Evolutionary conservation across 2,888 invertebrate genomes (phyloP).

Genomic region (Aethes cnicana): DNA sequence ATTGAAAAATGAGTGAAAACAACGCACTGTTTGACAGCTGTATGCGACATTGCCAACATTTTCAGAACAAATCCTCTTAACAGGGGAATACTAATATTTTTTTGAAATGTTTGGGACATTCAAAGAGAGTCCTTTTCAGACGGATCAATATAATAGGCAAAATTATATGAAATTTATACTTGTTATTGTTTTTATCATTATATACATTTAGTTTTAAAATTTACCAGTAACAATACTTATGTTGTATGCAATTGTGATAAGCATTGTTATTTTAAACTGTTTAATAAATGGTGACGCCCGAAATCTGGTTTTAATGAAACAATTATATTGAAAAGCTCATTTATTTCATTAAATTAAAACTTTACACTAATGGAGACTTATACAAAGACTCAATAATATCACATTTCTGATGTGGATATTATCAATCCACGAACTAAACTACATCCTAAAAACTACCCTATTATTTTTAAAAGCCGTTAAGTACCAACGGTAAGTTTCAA

Average conservation of each 20-base stretch:
- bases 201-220: conserved; percentile 2
- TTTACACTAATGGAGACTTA: conserved; percentile 69
- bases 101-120: too few species aligned
- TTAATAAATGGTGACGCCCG: conserved; percentile 5
- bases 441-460: conserved; percentile 38
- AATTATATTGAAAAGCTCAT: conserved; percentile 50
- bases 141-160: neutral
- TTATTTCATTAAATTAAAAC: conserved; percentile 58
- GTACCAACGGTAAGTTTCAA: conserved; percentile 51
- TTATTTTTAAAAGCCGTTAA: conserved; percentile 53
- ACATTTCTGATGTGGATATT: conserved; percentile 88
- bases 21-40: too few species aligned
- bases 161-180: neutral
- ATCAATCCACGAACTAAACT: conserved; percentile 76
- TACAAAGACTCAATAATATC: conserved; percentile 85
- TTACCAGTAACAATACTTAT: too few species aligned
- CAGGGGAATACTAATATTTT: too few species aligned
- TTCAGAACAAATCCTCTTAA: too few species aligned
- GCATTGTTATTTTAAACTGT: conserved; percentile 12
- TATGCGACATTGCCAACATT: too few species aligned
- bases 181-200: neutral
- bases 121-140: too few species aligned
- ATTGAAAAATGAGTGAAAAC: too few species aligned
- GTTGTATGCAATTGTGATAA: conserved; percentile 7
- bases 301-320: conserved; percentile 14